Evolutionary conservation across 2,797 vertebrate species (phyloP).

Genomic region (Geotrypetes seraphini): DNA sequence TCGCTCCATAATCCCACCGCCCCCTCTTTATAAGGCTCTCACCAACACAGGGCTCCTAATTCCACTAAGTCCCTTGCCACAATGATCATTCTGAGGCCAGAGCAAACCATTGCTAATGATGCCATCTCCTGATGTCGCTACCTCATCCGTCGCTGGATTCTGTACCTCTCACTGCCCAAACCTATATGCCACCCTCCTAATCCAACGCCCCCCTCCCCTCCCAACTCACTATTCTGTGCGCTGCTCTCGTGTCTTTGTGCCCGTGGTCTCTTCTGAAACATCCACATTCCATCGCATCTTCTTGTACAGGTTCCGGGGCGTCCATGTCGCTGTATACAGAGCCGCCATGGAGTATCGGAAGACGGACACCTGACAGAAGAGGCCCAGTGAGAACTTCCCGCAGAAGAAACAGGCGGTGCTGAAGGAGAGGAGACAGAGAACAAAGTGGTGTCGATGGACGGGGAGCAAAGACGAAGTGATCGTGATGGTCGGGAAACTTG

Average conservation of each 20-base stretch:
- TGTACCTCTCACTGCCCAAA: too few relatives aligned
- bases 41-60: too few relatives aligned
- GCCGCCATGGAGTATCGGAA: constrained; percentile 60
- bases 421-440: not conserved
- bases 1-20: too few relatives aligned
- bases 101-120: too few relatives aligned
- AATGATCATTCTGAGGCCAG: too few relatives aligned
- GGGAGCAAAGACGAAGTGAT: not conserved
- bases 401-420: constrained; percentile 70
- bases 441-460: not conserved
- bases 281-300: constrained; percentile 79
- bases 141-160: too few relatives aligned
- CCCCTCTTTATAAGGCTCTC: too few relatives aligned
- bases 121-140: too few relatives aligned
- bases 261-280: not conserved
- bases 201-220: not conserved
- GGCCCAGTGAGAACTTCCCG: constrained; percentile 51
- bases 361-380: constrained; percentile 42
- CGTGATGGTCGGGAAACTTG: too few relatives aligned
- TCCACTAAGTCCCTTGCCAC: too few relatives aligned
- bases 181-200: too few relatives aligned
- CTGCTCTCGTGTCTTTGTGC: not conserved
- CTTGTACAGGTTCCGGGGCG: constrained; percentile 56
- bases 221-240: constrained; percentile 50
- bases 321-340: constrained; percentile 42